phyloP scores from a whole-genome alignment of 2,797 vertebrate species.

The Kryptolebias ocellatus region DNA sequence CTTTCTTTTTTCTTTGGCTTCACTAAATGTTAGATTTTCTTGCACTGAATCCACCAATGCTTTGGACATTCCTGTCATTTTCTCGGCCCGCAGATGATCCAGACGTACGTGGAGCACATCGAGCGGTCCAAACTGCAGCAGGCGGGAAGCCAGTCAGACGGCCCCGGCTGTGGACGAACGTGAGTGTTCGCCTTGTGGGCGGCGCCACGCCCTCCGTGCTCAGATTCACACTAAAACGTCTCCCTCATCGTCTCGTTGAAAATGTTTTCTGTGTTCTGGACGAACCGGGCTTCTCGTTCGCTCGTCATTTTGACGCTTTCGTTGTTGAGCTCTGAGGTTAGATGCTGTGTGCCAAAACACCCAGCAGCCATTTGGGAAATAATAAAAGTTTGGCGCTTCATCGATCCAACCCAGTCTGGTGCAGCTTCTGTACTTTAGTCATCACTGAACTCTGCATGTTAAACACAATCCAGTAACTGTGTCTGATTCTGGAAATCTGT shows the following conservation, averaged over 20 bases:
- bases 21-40: neutral
- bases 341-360: constrained; percentile 3
- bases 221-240: neutral
- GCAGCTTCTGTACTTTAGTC: too few species aligned
- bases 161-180: constrained; percentile 89
- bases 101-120: constrained; percentile 97
- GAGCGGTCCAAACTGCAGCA: constrained; percentile 97
- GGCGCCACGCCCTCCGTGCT: constrained; percentile 56
- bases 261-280: constrained; percentile 19
- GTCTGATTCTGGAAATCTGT: constrained; percentile 10
- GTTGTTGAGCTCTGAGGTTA: constrained; percentile 9
- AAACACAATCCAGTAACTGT: too few species aligned
- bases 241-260: constrained; percentile 23
- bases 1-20: neutral
- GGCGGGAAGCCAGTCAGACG: constrained; percentile 89
- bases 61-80: neutral
- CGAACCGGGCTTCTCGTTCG: too few species aligned
- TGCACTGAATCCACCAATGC: too few species aligned
- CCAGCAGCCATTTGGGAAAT: constrained; percentile 10
- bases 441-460: too few species aligned
- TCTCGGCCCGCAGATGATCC: constrained; percentile 90
- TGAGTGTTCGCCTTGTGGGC: constrained; percentile 69
- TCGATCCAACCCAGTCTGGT: too few species aligned
- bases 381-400: constrained; percentile 3
- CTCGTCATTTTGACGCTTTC: constrained; percentile 4